Conservation (phyloP, 2,113 vertebrate genomes). For the Spizaetus ornatus region DNA sequence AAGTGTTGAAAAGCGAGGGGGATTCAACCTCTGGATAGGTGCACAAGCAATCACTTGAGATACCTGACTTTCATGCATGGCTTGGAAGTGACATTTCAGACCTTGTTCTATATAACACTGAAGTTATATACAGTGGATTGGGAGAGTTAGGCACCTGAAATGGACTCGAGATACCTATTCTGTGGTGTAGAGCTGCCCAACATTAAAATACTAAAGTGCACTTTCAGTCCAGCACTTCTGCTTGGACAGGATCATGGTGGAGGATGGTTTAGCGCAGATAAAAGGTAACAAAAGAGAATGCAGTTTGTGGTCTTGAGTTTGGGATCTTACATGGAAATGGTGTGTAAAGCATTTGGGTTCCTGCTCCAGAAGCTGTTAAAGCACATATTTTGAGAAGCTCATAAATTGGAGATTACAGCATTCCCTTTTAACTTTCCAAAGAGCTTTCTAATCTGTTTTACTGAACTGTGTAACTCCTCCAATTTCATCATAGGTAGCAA, state of each 20-base stretch:
- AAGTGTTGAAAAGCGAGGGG: background rate
- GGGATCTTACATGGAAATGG: background rate
- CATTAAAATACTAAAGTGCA: background rate
- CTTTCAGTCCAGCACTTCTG: background rate
- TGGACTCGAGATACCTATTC: background rate
- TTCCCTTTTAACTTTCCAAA: background rate
- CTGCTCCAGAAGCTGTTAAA: background rate
- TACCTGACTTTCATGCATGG: background rate
- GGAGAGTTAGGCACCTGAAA: background rate
- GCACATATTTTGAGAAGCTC: background rate
- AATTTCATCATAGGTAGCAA: background rate
- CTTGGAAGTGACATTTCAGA: background rate
- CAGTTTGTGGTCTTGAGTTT: background rate
- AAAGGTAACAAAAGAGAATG: background rate
- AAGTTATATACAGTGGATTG: background rate
- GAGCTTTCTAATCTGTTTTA: background rate
- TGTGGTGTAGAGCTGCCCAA: background rate
- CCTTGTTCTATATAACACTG: background rate
- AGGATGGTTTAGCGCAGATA: background rate
- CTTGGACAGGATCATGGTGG: background rate
- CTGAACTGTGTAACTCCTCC: background rate
- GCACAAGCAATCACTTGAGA: background rate
- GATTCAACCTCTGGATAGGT: background rate
- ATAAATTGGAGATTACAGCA: background rate
- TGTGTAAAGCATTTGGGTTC: background rate